A percentile compares a stretch with the other conserved stretches of the same genome.
phyloP scores from a whole-genome alignment of 2,113 vertebrate genomes.

The Uria lomvia region DNA sequence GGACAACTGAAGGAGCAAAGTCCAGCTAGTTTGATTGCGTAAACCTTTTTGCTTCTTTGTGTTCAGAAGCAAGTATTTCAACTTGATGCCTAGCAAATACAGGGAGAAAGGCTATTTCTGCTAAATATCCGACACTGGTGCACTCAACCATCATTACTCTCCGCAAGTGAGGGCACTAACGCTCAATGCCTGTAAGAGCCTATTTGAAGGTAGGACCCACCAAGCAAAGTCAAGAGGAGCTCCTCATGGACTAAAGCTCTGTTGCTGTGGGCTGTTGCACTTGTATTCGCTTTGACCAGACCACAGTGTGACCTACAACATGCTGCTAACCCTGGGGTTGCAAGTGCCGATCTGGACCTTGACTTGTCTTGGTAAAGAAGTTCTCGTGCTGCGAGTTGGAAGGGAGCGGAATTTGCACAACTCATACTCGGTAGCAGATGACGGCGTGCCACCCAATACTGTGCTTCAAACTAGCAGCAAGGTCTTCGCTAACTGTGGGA shows the following conservation, averaged over 20 bases:
- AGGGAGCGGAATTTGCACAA: neutral
- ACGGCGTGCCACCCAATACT: neutral
- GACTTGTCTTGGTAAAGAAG: neutral
- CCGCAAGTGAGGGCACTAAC: neutral
- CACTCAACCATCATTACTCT: neutral
- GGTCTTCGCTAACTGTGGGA: neutral
- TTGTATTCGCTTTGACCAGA: neutral
- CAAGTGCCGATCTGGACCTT: neutral
- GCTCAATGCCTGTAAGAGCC: neutral
- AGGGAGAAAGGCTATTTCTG: neutral
- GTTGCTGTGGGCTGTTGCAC: neutral
- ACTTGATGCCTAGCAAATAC: neutral
- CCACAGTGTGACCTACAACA: neutral
- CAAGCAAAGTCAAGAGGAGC: neutral
- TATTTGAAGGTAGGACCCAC: neutral
- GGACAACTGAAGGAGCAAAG: neutral
- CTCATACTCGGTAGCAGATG: fast-evolving
- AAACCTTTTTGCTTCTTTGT: neutral
- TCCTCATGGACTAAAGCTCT: neutral
- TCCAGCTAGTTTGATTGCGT: neutral
- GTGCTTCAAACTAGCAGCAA: neutral
- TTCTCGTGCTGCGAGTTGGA: neutral
- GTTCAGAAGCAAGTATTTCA: neutral
- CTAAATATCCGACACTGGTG: neutral
- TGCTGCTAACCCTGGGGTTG: neutral